Evolutionary conservation across 2,888 invertebrate species (phyloP), one percentile per base, ranked within the genome.

Genomic region (Arenicola marina): DNA sequence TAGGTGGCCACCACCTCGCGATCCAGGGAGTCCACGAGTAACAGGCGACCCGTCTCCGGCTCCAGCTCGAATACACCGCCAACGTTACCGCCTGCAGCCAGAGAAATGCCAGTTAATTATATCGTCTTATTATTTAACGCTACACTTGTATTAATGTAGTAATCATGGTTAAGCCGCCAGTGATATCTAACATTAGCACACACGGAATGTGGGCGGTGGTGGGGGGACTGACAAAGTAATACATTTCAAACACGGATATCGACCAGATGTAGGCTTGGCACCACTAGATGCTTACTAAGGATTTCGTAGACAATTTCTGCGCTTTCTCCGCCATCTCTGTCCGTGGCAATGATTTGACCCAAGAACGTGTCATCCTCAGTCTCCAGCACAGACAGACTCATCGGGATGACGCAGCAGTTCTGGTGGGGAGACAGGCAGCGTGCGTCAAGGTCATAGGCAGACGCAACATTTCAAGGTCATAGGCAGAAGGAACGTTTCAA

Each of bases 261-360:
- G 38, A 38, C 11, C 11, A 38, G 38, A 38, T n/a, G n/a, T n/a
- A n/a, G n/a, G n/a, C n/a, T n/a, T n/a, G n/a, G n/a, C n/a, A n/a
- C n/a, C n/a, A n/a, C n/a, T n/a, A n/a, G n/a, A n/a, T n/a, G n/a
- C 11, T 38, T 67, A 77, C 77, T 67, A n/a, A 75, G 69, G 38
- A 77, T 74, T 11, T 67, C 53, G 63, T 77, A 77, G 29, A 59
- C 33, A 38, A 53, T 59, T 1, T 24, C 1, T n/a, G 55, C 65
- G n/a, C 60, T 55, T 33, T 38, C 38, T 7, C 65, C 65, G 7
- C 54, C 44, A 29, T 65, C 65, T 11, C 33, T 24, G 34, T 65
- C 65, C n/a, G 43, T 59, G 2, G 65, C 65, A 21, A 51, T 55
- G 31, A 65, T 55, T 15, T 32, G 29, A 18, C 57, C 56, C 15